Conservation (phyloP, 2,888 invertebrate species). For the Acanthosepion pharaonis region DNA sequence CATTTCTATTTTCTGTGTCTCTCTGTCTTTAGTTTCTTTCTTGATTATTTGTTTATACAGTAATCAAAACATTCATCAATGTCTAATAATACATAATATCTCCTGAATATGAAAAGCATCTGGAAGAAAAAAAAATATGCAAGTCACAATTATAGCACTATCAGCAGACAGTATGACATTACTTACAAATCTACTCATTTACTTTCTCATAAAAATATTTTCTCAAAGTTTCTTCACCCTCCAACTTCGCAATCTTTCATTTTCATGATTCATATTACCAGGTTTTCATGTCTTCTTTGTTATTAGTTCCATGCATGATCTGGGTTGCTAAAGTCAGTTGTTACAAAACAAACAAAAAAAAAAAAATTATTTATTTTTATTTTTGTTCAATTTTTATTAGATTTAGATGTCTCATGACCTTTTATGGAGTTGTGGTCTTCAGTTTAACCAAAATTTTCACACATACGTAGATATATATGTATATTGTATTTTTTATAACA, state of each 20-base stretch:
- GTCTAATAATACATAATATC: no score
- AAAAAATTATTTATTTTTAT: not conserved
- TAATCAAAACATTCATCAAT: no score
- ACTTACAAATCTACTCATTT: no score
- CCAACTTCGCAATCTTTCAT: not conserved
- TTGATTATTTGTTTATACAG: no score
- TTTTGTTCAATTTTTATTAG: conserved; percentile 33
- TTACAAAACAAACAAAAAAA: not conserved
- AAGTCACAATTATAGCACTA: not conserved
- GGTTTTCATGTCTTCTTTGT: conserved; percentile 14
- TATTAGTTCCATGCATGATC: not conserved
- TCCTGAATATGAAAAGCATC: no score
- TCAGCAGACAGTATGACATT: not conserved
- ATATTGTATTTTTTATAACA: no score
- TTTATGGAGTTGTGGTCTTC: not conserved
- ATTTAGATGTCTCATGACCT: not conserved
- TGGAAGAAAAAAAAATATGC: no score
- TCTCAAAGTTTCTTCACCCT: not conserved
- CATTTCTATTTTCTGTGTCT: not conserved
- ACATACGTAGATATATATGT: no score
- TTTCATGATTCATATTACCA: not conserved
- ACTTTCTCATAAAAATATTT: not conserved
- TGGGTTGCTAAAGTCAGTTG: not conserved
- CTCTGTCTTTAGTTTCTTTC: not conserved
- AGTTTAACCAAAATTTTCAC: not conserved